Evolutionary conservation across 2,888 invertebrate species (phyloP), one percentile per base, ranked within the genome.

Genomic region (Nipponacmea schrenckii): DNA sequence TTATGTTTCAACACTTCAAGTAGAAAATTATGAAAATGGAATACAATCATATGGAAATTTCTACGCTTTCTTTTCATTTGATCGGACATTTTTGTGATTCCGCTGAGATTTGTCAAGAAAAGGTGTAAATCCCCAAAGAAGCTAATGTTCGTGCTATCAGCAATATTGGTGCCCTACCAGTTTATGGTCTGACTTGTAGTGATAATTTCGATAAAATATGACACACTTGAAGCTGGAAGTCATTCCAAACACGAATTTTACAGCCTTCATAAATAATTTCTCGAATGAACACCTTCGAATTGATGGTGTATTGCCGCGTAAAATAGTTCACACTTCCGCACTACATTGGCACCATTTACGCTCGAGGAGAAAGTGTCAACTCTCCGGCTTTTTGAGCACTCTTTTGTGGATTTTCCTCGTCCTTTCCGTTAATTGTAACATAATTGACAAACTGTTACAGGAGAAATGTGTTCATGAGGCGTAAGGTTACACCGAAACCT

Each of bases 11-110:
- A 71, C 74, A 74, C 71, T 62, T 71, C 67, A 66, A 56, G 68
- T 71, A 67, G 68, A 71, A 71, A 71, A 74, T 39, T 74, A 74
- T 74, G 74, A 74, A 63, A 65, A 62, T 68, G 45, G 68, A 62
- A 68, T 68, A 69, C 24, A 71, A 66, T 71, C 68, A 71, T 68
- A 74, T 74, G 74, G 71, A 74, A 74, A 74, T 74, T 69, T 69
- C 64, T 50, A 46, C 69, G 69, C 69, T 46, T 56, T 56, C 56
- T 20, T 56, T 24, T 56, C 56, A 20, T 14, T 15, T 24, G 56
- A 20, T 24, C 56, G 56, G 56, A 56, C 56, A 56, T 56, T 56
- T 56, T 20, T 20, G 20, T 24, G 24, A 56, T 56, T 56, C 56
- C 56, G 24, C 20, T 12, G 56, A 56, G 56, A 56, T 56, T 56